Evolutionary conservation across 2,888 invertebrate genomes (phyloP).

Genomic region (Prosopocoilus inquinatus): DNA sequence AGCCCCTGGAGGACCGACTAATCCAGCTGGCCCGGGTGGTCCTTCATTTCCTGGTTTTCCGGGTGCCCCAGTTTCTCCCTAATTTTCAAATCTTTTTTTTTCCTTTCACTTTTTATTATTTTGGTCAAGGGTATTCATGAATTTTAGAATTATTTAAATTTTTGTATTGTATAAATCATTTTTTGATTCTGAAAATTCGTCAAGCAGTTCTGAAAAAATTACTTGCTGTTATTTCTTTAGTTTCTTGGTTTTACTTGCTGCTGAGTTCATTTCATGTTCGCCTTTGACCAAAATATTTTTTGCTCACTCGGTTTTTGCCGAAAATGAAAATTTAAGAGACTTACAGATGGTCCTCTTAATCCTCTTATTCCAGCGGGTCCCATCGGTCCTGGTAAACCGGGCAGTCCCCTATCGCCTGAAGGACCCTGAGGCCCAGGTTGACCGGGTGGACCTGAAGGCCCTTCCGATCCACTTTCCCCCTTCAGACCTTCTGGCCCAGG

Average conservation of each 20-base stretch:
- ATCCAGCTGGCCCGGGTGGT: constrained; percentile 65
- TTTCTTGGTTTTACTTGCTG: too few relatives aligned
- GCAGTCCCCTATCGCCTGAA: constrained; percentile 66
- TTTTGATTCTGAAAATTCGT: too few relatives aligned
- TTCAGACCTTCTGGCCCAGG: constrained; percentile 72
- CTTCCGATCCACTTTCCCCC: constrained; percentile 71
- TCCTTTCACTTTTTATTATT: too few relatives aligned
- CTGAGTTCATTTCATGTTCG: too few relatives aligned
- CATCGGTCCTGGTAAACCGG: constrained; percentile 61
- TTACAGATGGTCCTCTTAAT: constrained; percentile 62
- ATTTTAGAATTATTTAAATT: too few relatives aligned
- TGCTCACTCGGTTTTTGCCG: too few relatives aligned
- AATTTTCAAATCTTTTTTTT: constrained; percentile 9
- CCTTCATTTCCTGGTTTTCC: constrained; percentile 76
- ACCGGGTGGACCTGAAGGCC: constrained; percentile 68
- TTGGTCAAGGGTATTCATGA: too few relatives aligned
- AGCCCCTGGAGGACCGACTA: constrained; percentile 65
- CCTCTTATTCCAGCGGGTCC: constrained; percentile 67
- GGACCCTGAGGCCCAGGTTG: constrained; percentile 68
- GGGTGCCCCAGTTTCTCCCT: constrained; percentile 70
- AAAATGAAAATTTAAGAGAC: constrained; percentile 16
- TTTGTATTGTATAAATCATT: too few relatives aligned
- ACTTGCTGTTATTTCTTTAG: too few relatives aligned
- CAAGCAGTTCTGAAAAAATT: too few relatives aligned
- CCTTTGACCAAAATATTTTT: too few relatives aligned